Evolutionary conservation across 2,888 invertebrate genomes (phyloP), one percentile per base, ranked within the genome.

Genomic region (Digitonthophagus gazella): DNA sequence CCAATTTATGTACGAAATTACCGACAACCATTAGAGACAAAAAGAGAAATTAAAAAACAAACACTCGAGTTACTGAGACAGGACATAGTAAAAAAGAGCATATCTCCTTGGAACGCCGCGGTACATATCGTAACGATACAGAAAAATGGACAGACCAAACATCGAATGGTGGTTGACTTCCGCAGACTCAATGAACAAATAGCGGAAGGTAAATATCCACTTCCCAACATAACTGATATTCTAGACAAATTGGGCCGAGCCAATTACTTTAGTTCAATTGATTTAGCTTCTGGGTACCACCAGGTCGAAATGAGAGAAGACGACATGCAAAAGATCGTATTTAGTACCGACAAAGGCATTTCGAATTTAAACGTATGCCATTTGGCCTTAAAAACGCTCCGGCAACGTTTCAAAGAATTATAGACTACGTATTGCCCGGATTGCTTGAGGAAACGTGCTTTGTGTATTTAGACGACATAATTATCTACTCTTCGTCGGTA

Each of bases 141-240:
- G 3, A 22, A 22, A 22, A 22, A 22, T 6, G 22, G 22, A 3
- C 3, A 3, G 6, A 22, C 22, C 22, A 22, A 22, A 22, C 22
- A 22, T 22, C 3, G 22, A 22, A 22, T 22, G 22, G 22, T 22
- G 3, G 22, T 22, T 4, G 6, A 22, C 55, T 76, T 66, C 19
- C 14, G 69, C 1, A 75, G 73, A 65, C 16, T 76, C 0, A 79
- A 80, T 68, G 76, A 76, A 63, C 73, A 74, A 67, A 78, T 77
- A 0, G 71, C 78, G 4, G 73, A 74, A 19, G 79, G 80, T 67
- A 74, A 77, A 79, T 15, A 72, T 72, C 3, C 67, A 14, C 5
- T 67, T 3, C 67, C 67, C 3, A 73, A 75, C 28, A 75, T 79
- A 3, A 68, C 69, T 1, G 76, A 77, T 4, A 74, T 77, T 11